Evolutionary conservation across 2,888 invertebrate species (phyloP), one percentile per base, ranked within the genome.

Genomic region (Aplocera efformata): DNA sequence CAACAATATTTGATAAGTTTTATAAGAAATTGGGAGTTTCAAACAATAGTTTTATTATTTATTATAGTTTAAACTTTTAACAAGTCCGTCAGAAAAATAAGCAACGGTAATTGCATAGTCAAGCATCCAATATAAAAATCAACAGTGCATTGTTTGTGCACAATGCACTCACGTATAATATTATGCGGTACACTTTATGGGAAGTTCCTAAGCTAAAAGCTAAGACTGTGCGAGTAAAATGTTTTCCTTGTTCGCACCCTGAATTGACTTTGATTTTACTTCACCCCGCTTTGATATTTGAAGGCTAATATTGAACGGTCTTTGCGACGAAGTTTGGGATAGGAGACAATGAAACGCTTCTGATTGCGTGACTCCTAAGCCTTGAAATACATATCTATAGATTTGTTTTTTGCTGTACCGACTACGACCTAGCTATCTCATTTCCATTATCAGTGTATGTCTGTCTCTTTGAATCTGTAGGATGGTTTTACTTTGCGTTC

Each of bases 191-290:
- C 54, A 57, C 50, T 50, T 49, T 32, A 54, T 52, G 36, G 44
- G 56, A 64, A 68, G 54, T 64, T 68, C 57, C 55, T 55, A 48
- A 62, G 60, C 50, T 45, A 54, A 52, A 42, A 42, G 48, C 45
- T 39, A 38, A 38, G 50, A 46, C 48, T 56, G 49, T 48, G 31
- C 32, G 52, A 60, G 56, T 68, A 69, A 70, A 68, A 72, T 68
- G 59, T 67, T 72, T 70, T 64, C 62, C 66, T 55, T 68, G 70
- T 69, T 63, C 60, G 44, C 55, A 52, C 45, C 32, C 52, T 46
- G 42, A 50, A 48, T 50, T 48, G 32, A 37, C 52, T 57, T 58
- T 58, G 64, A 63, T 61, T 62, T 60, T 56, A 51, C 52, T 58
- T 45, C 39, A 49, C 57, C 56, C 44, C 43, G 41, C 45, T 50